Conservation (phyloP, 2,113 vertebrate genomes). For the Dasyornis broadbenti region DNA sequence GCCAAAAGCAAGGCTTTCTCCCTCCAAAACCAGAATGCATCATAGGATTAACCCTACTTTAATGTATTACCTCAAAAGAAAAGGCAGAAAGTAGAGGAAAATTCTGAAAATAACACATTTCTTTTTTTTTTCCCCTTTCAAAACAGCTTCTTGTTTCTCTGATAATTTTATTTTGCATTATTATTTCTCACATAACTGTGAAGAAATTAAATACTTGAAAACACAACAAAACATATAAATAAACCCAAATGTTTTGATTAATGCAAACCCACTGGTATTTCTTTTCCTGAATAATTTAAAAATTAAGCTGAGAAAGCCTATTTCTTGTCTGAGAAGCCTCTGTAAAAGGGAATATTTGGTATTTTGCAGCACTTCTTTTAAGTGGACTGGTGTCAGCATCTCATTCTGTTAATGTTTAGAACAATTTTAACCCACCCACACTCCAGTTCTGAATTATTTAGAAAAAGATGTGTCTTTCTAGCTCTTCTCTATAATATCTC, state of each 20-base stretch:
- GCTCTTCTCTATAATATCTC: not conserved
- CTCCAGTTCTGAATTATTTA: not conserved
- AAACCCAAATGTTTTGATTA: not conserved
- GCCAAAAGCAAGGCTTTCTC: not conserved
- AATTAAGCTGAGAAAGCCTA: not conserved
- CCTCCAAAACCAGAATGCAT: not conserved
- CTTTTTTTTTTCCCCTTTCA: not conserved
- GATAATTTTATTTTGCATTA: not conserved
- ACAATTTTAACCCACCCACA: not conserved
- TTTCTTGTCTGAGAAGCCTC: not conserved
- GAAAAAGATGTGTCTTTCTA: not conserved
- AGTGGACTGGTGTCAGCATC: not conserved
- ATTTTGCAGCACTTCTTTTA: not conserved
- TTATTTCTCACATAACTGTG: not conserved
- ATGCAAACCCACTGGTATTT: not conserved
- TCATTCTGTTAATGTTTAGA: not conserved
- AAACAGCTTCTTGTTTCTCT: not conserved
- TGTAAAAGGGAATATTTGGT: not conserved
- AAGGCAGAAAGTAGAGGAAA: not conserved
- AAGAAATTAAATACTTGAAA: not conserved
- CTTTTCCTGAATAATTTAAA: not conserved
- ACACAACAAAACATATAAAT: not conserved
- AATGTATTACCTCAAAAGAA: not conserved
- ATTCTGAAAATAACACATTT: not conserved
- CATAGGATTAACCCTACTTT: not conserved